Evolutionary conservation across 2,113 vertebrate genomes (phyloP).

Genomic region (Equus przewalskii): DNA sequence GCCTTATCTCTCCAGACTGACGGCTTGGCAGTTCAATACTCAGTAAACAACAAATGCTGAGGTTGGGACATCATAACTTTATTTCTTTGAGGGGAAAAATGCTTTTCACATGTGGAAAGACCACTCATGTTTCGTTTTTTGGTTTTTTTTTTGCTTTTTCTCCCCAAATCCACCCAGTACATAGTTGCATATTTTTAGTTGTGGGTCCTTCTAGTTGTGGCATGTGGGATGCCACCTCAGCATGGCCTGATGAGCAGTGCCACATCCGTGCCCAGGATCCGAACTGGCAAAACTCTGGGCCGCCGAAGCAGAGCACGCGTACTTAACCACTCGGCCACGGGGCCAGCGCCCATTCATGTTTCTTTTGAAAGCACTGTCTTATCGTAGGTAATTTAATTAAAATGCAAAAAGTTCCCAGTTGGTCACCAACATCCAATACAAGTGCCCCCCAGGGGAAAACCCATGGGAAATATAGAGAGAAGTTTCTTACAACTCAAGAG

Average conservation of each 20-base stretch:
- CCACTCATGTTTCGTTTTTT: neutral
- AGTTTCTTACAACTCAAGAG: slow-evolving; percentile 52
- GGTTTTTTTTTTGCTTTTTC: too few species aligned
- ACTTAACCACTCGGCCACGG: too few species aligned
- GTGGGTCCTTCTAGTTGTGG: too few species aligned
- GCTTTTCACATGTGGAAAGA: neutral
- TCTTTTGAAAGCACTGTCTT: neutral
- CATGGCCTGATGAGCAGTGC: too few species aligned
- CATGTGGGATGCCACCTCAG: too few species aligned
- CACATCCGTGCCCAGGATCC: too few species aligned
- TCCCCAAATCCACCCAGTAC: too few species aligned
- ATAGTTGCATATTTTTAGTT: too few species aligned
- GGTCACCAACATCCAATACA: slow-evolving; percentile 43
- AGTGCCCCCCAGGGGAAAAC: slow-evolving; percentile 18
- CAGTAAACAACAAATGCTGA: neutral
- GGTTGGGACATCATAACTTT: neutral
- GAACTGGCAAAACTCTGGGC: too few species aligned
- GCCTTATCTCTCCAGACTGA: neutral
- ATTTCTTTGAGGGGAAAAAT: neutral
- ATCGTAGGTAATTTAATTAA: neutral
- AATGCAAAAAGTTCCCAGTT: slow-evolving; percentile 54
- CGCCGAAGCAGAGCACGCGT: too few species aligned
- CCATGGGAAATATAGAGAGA: slow-evolving; percentile 19
- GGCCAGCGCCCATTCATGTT: neutral
- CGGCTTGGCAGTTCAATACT: neutral